Evolutionary conservation across 2,797 vertebrate species (phyloP).

Genomic region (Anableps anableps): DNA sequence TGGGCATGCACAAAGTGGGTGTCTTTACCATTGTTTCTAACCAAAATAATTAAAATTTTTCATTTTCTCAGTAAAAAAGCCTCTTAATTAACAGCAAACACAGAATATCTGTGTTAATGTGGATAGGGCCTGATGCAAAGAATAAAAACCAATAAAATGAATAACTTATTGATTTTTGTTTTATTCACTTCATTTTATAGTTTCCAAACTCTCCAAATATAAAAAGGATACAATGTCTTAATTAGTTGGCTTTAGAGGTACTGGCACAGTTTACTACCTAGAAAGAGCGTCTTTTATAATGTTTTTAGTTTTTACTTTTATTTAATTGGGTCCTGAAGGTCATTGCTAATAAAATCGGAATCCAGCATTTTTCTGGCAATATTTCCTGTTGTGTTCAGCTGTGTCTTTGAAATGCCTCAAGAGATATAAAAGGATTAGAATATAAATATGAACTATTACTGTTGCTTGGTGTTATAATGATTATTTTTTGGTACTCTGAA

Average conservation of each 20-base stretch:
- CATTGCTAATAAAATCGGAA: background rate
- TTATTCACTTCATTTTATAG: background rate
- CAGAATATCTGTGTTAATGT: background rate
- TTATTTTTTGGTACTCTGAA: background rate
- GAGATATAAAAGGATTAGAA: background rate
- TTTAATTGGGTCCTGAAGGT: slow-evolving; percentile 6
- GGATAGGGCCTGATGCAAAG: background rate
- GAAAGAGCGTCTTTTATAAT: background rate
- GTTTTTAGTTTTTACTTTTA: slow-evolving; percentile 10
- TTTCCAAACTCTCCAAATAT: slow-evolving; percentile 1
- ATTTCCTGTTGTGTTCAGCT: slow-evolving; percentile 1
- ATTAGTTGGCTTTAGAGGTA: background rate
- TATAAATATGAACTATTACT: background rate
- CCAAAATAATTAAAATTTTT: background rate
- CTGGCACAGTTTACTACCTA: background rate
- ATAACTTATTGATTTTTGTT: background rate
- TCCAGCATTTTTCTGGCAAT: background rate
- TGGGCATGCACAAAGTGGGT: background rate
- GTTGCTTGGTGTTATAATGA: background rate
- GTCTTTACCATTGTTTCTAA: background rate
- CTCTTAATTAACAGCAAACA: background rate
- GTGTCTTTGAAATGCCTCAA: background rate
- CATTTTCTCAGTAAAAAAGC: background rate
- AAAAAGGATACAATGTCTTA: background rate
- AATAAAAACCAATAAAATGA: background rate